Percentiles rank a stretch among this genome's conserved stretches.
Evolutionary conservation across 2,797 vertebrate species (phyloP).

Genomic region (Pseudocheirus occidentalis): DNA sequence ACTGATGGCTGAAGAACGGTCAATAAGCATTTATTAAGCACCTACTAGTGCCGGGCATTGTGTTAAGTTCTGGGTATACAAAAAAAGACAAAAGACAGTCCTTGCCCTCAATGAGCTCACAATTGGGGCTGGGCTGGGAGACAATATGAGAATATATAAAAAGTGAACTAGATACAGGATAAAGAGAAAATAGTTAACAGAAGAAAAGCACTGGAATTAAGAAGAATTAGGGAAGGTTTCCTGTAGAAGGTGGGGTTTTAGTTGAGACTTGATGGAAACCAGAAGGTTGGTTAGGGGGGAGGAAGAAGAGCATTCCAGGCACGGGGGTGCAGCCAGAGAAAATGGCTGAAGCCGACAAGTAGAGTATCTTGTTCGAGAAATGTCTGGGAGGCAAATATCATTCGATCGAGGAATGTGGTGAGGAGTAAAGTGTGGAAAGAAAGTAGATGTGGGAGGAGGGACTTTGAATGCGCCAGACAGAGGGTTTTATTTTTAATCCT

Average conservation of each 20-base stretch:
- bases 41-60: background rate
- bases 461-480: no score
- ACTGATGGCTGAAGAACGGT: no score
- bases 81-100: background rate
- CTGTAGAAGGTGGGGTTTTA: background rate
- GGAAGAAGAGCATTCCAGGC: background rate
- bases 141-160: background rate
- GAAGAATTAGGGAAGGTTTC: background rate
- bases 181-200: background rate
- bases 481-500: background rate
- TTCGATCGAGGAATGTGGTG: background rate
- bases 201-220: background rate
- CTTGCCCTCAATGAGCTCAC: background rate
- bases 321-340: background rate
- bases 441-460: no score
- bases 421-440: background rate
- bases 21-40: background rate
- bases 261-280: background rate
- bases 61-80: background rate
- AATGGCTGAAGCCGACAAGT: background rate
- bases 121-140: background rate
- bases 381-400: background rate
- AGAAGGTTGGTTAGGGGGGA: no score
- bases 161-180: background rate
- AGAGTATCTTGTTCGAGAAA: background rate